Conservation (phyloP, 1,140 invertebrate species). For the Bilobella aurantiaca region DNA sequence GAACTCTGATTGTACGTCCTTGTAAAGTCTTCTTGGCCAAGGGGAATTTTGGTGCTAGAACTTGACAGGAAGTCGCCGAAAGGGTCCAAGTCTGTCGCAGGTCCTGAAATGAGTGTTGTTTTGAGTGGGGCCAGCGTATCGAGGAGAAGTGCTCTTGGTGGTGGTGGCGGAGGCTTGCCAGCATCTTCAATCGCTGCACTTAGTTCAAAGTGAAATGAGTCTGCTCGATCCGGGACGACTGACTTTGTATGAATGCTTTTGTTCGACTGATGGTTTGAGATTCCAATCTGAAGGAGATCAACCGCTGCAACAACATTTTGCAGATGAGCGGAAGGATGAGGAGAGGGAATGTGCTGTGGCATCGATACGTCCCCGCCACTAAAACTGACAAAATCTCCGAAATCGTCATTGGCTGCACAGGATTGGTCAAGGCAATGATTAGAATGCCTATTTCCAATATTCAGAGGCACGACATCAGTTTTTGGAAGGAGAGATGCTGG, state of each 20-base stretch:
- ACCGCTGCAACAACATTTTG: neutral
- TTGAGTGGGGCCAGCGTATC: neutral
- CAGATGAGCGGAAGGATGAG: neutral
- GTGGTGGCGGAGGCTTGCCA: neutral
- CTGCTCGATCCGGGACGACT: too few relatives aligned
- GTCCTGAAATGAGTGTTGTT: neutral
- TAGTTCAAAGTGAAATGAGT: too few relatives aligned
- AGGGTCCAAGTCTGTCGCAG: neutral
- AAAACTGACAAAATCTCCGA: conserved; percentile 40
- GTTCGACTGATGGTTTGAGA: too few relatives aligned
- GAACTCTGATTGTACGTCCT: neutral
- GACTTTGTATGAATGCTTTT: too few relatives aligned
- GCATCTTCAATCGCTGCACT: too few relatives aligned
- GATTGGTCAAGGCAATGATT: conserved; percentile 7
- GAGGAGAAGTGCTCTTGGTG: neutral
- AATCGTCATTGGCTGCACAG: conserved; percentile 20
- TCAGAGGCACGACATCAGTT: neutral
- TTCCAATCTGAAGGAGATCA: too few relatives aligned
- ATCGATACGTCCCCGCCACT: conserved; percentile 29
- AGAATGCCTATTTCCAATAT: neutral
- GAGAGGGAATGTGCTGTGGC: neutral
- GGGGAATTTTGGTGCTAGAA: neutral
- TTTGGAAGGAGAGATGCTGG: neutral
- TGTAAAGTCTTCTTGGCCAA: neutral
- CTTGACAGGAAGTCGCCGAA: neutral